Percentiles rank a stretch among this genome's conserved stretches.
These are phyloP conservation scores for Drosophila athabasca DNA, from an alignment of 1,140 invertebrate genomes.

Conservation along the genomic window DNA sequence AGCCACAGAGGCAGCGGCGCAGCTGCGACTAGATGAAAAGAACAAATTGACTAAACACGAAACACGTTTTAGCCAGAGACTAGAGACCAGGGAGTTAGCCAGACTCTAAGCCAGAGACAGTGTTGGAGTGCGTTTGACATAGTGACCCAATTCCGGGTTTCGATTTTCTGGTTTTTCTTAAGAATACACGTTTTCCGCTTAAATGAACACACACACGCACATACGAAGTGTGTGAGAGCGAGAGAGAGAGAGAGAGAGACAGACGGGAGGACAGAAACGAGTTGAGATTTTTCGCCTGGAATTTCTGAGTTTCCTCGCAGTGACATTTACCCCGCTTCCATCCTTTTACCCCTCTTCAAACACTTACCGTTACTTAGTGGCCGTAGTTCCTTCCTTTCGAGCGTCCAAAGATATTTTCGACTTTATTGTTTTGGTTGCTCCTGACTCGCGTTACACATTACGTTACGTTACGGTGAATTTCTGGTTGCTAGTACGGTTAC, in stretches of 20 bases:
- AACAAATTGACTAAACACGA: constrained; percentile 59
- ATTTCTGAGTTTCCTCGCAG: constrained; percentile 43
- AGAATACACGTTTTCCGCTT: constrained; percentile 79
- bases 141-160: constrained; percentile 82
- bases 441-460: not conserved
- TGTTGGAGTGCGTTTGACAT: constrained; percentile 60
- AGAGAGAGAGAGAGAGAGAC: constrained; percentile 13
- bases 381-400: too few relatives aligned
- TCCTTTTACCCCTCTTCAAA: not conserved
- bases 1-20: constrained; percentile 2
- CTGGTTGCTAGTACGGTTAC: not conserved
- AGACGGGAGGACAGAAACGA: constrained; percentile 44
- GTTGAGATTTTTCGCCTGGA: constrained; percentile 67
- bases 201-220: constrained; percentile 42
- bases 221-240: constrained; percentile 1
- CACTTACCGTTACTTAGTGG: constrained; percentile 43
- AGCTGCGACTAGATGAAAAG: constrained; percentile 62
- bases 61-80: constrained; percentile 69
- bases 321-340: constrained; percentile 15
- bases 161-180: constrained; percentile 82
- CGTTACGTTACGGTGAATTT: too few relatives aligned
- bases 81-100: constrained; percentile 42
- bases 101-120: constrained; percentile 27
- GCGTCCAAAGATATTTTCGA: not conserved
- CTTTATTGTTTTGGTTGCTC: constrained; percentile 21